A percentile compares a stretch with the other conserved stretches of the same genome.
Evolutionary conservation across 2,888 invertebrate species (phyloP).

Genomic region (Acrobeloides nanus): DNA sequence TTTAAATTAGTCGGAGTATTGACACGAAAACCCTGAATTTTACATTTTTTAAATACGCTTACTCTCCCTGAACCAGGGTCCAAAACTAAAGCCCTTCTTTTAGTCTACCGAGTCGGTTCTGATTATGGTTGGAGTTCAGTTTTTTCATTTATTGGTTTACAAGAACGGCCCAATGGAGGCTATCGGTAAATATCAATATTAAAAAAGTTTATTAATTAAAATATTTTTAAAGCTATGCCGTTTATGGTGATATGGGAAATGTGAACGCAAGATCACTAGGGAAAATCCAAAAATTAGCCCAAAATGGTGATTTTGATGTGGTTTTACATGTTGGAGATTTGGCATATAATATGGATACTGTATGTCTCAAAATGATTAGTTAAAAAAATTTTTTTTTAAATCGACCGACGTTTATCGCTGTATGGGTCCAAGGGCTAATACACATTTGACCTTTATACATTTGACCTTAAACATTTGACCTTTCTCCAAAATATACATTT

Average conservation of each 20-base stretch:
- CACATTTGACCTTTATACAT: too few relatives aligned
- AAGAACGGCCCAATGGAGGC: conserved; percentile 24
- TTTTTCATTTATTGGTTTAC: conserved; percentile 38
- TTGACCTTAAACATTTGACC: too few relatives aligned
- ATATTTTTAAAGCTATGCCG: too few relatives aligned
- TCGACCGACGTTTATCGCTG: too few relatives aligned
- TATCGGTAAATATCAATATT: conserved; percentile 60
- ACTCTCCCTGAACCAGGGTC: too few relatives aligned
- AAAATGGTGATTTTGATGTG: conserved; percentile 60
- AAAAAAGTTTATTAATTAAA: too few relatives aligned
- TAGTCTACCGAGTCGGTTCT: conserved; percentile 42
- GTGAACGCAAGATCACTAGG: conserved; percentile 79
- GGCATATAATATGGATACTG: conserved; percentile 78
- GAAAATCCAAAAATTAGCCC: conserved; percentile 74
- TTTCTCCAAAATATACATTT: too few relatives aligned
- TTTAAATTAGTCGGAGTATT: too few relatives aligned
- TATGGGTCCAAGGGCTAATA: too few relatives aligned
- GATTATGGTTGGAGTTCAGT: conserved; percentile 28
- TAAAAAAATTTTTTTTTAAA: not conserved
- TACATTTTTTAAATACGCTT: too few relatives aligned
- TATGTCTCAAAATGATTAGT: conserved; percentile 53
- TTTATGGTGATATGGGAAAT: conserved; percentile 90
- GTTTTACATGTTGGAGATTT: conserved; percentile 67
- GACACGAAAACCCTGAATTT: too few relatives aligned
- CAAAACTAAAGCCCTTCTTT: too few relatives aligned